Evolutionary conservation across 2,797 vertebrate species (phyloP).

Genomic region (Ara ararauna): DNA sequence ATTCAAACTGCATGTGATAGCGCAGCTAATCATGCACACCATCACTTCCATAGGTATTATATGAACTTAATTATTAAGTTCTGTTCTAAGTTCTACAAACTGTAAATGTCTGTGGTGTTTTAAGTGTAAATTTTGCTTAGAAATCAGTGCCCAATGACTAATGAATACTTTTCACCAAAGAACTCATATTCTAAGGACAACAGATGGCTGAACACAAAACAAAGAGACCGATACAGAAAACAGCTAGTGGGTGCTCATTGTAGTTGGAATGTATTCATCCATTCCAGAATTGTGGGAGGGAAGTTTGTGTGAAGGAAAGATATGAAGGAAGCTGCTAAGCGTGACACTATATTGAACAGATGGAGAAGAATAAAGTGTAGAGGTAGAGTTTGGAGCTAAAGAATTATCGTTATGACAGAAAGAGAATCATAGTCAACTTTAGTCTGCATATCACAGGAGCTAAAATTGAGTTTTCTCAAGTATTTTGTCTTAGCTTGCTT

Average conservation of each 20-base stretch:
- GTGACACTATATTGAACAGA: slow-evolving; percentile 27
- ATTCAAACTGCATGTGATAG: background rate
- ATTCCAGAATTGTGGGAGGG: slow-evolving; percentile 14
- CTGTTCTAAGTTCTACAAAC: background rate
- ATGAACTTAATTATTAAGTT: background rate
- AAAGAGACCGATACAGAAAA: background rate
- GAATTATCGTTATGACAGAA: slow-evolving; percentile 34
- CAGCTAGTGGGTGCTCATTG: slow-evolving; percentile 1
- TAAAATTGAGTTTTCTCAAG: slow-evolving; percentile 49
- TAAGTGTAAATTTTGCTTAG: background rate
- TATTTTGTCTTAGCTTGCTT: slow-evolving; percentile 46
- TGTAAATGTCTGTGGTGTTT: background rate
- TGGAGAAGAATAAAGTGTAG: slow-evolving; percentile 30
- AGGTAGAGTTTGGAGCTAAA: slow-evolving; percentile 22
- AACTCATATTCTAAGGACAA: background rate
- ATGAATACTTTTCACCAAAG: background rate
- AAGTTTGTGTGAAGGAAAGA: slow-evolving; percentile 12
- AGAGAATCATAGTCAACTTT: slow-evolving; percentile 41
- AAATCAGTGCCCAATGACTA: background rate
- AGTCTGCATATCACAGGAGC: slow-evolving; percentile 18
- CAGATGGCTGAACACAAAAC: slow-evolving; percentile 25
- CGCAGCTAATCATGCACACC: background rate
- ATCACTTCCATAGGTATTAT: background rate
- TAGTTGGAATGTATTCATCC: background rate
- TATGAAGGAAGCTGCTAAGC: slow-evolving; percentile 8